These are phyloP conservation scores for Latrodectus hesperus DNA, from an alignment of 2,888 invertebrate species.

Conservation along the genomic window DNA sequence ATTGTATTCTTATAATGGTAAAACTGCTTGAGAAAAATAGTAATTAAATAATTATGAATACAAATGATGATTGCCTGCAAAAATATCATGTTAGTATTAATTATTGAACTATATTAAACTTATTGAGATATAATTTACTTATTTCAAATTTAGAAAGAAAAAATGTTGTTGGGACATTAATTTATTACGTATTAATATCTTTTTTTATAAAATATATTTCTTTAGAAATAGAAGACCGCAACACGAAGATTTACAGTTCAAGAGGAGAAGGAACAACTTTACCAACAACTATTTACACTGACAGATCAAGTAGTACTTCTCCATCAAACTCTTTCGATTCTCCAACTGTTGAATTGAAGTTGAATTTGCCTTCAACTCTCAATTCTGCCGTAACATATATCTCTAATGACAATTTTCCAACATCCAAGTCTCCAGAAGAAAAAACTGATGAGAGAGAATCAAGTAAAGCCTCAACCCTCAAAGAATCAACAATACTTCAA, in stretches of 20 bases:
- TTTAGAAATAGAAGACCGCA: slow-evolving; percentile 1
- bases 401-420: slow-evolving; percentile 27
- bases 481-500: slow-evolving; percentile 16
- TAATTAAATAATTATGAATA: no score
- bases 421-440: slow-evolving; percentile 1
- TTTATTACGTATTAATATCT: no score
- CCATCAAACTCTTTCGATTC: not conserved
- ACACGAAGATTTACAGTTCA: not conserved
- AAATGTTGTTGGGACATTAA: no score
- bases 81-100: no score
- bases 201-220: no score
- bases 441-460: not conserved
- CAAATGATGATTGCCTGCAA: no score
- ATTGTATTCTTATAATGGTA: no score
- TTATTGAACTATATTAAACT: no score
- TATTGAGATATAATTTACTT: no score
- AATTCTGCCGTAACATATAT: slow-evolving; percentile 49
- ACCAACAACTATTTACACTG: not conserved
- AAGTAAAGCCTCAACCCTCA: not conserved
- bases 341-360: slow-evolving; percentile 20
- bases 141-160: no score
- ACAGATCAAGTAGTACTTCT: not conserved
- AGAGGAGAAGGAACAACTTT: not conserved
- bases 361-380: slow-evolving; percentile 9
- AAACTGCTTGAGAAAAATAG: no score